These are phyloP conservation scores for Pterocles gutturalis DNA, from an alignment of 2,113 vertebrate species.

Conservation along the genomic window DNA sequence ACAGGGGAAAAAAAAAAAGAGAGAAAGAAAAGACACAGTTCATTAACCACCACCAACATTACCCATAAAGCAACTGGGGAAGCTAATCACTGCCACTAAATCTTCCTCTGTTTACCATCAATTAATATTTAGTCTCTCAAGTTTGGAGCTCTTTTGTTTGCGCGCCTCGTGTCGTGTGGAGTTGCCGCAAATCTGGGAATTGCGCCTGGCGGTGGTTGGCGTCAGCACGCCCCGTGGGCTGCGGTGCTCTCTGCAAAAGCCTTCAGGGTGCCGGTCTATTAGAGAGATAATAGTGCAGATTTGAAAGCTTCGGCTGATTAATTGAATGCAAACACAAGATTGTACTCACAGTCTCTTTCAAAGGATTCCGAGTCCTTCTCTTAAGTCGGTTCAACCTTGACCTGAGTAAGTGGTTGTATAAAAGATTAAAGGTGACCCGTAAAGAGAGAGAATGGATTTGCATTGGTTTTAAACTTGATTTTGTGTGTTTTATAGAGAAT, in stretches of 20 bases:
- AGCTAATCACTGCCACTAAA: slow-evolving; percentile 36
- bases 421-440: slow-evolving; percentile 16
- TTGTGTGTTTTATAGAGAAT: not conserved
- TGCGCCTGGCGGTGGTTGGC: not conserved
- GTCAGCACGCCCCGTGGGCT: not conserved
- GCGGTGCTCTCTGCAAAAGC: not conserved
- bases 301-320: slow-evolving; percentile 50
- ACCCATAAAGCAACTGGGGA: slow-evolving; percentile 2
- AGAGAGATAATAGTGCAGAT: slow-evolving; percentile 59
- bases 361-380: not conserved
- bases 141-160: not conserved
- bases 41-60: slow-evolving; percentile 42
- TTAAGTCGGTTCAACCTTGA: slow-evolving; percentile 43
- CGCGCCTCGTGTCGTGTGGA: fast-evolving
- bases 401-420: not conserved
- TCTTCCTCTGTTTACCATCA: slow-evolving; percentile 52
- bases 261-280: slow-evolving; percentile 10
- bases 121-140: slow-evolving; percentile 44
- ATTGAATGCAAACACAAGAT: slow-evolving; percentile 64
- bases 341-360: not conserved
- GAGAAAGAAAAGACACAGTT: not conserved
- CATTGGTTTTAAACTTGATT: not conserved
- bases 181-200: not conserved
- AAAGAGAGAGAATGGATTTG: not conserved
- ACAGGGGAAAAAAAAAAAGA: not conserved